Evolutionary conservation across 2,888 invertebrate genomes (phyloP), one percentile per base, ranked within the genome.

Genomic region (Aphelenchoides bicaudatus): DNA sequence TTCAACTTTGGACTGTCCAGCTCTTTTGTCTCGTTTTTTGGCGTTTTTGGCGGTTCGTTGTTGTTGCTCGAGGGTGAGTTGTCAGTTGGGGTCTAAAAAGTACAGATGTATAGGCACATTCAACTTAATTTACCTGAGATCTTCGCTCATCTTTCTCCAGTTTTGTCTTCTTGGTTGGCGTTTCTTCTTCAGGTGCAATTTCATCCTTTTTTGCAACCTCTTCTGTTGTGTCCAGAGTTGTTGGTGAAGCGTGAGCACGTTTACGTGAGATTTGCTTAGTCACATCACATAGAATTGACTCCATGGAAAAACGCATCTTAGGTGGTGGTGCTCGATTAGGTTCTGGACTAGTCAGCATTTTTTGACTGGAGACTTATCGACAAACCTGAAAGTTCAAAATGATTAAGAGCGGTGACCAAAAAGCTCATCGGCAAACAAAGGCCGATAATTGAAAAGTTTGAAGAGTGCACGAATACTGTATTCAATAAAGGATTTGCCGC

Each of bases 231-330:
- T 23, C 19, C 2, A 31, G 28, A 25, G 23, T 13, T n/a, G 43
- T 23, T 25, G 43, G 28, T 2, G 43, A 10, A 25, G 23, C 43
- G 16, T 43, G 43, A 16, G 16, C 43, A 21, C 52, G 52, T 51
- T 51, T 51, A n/a, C 52, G 31, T 10, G 52, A 51, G 16, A 39
- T 21, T 16, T 37, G 2, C 10, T 37, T 19, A n/a, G 31, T 16
- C 21, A 13, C 5, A 23, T 30, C 29, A 19, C 57, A 57, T 13
- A 57, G 39, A 19, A 57, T 57, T 6, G 56, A 38, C 13, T 57
- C 57, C 57, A 57, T 57, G 3, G 57, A 57, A 34, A 57, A 57
- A 13, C n/a, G 58, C 57, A 57, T 57, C 31, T 8, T 53, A 10
- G 10, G 34, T n/a, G 34, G 34, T n/a, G n/a, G n/a, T n/a, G n/a